Percentiles rank a stretch among this genome's conserved stretches.
Conservation (phyloP, 2,797 vertebrate species). For the Chanos chanos region DNA sequence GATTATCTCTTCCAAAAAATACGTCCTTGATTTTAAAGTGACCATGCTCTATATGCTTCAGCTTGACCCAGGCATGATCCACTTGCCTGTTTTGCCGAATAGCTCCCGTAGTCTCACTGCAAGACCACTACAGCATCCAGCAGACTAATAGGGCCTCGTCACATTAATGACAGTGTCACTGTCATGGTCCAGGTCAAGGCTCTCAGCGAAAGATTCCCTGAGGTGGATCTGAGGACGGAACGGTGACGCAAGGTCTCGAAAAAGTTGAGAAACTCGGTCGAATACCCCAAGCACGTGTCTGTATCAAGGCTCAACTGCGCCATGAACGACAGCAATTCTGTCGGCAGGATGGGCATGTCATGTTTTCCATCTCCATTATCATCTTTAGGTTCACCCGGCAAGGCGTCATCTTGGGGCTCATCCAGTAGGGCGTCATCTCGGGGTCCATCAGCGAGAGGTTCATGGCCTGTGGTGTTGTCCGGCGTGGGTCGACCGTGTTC, state of each 20-base stretch:
- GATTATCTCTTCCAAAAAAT: neutral
- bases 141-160: neutral
- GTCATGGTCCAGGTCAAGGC: neutral
- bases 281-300: slow-evolving; percentile 15
- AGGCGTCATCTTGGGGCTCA: neutral
- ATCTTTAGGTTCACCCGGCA: neutral
- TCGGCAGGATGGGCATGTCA: neutral
- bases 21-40: neutral
- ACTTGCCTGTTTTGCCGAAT: neutral
- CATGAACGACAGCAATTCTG: neutral
- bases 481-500: no score
- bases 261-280: slow-evolving; percentile 2
- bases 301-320: neutral
- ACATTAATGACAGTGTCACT: neutral
- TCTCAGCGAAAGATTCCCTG: no score
- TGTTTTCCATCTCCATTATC: no score
- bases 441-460: no score
- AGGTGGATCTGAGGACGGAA: neutral
- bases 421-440: no score
- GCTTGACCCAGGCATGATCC: slow-evolving; percentile 1
- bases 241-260: no score
- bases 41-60: neutral
- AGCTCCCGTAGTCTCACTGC: neutral
- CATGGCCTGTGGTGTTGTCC: no score
- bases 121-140: neutral